Evolutionary conservation across 2,888 invertebrate genomes (phyloP).

Genomic region (Encarsia formosa): DNA sequence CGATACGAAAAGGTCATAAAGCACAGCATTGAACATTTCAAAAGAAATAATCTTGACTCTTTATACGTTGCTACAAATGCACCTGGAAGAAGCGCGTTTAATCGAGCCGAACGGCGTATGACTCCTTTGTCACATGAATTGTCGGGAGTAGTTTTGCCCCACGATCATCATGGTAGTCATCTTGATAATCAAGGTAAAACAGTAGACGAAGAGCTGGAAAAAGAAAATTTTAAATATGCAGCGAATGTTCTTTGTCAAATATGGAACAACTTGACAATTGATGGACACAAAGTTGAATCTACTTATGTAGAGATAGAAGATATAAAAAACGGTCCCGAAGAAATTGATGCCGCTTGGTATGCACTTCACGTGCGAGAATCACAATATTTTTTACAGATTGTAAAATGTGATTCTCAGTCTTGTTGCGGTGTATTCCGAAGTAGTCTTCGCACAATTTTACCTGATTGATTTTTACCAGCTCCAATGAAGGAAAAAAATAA

Average conservation of each 20-base stretch:
- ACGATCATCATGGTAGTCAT: conserved; percentile 37
- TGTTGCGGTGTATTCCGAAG: not conserved
- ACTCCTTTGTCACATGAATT: conserved; percentile 35
- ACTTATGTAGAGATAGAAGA: conserved; percentile 15
- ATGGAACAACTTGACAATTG: conserved; percentile 37
- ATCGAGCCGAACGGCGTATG: conserved; percentile 41
- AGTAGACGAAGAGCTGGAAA: conserved; percentile 40
- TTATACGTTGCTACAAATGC: conserved; percentile 35
- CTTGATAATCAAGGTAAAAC: conserved; percentile 36
- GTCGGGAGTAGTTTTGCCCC: conserved; percentile 35
- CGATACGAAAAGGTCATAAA: conserved; percentile 34
- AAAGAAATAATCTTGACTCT: conserved; percentile 30
- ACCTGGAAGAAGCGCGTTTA: too few relatives aligned
- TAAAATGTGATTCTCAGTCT: not conserved
- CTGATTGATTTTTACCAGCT: not conserved
- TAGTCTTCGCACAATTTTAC: not conserved
- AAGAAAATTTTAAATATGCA: too few relatives aligned
- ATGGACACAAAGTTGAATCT: conserved; percentile 30
- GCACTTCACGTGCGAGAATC: not conserved
- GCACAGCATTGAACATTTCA: conserved; percentile 17
- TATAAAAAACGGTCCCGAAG: not conserved
- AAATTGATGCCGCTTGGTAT: not conserved
- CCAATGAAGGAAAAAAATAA: too few relatives aligned
- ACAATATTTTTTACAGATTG: not conserved
- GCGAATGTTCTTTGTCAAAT: conserved; percentile 40